Evolutionary conservation across 2,797 vertebrate species (phyloP), one percentile per base, ranked within the genome.

Genomic region (Crenuchus spilurus): DNA sequence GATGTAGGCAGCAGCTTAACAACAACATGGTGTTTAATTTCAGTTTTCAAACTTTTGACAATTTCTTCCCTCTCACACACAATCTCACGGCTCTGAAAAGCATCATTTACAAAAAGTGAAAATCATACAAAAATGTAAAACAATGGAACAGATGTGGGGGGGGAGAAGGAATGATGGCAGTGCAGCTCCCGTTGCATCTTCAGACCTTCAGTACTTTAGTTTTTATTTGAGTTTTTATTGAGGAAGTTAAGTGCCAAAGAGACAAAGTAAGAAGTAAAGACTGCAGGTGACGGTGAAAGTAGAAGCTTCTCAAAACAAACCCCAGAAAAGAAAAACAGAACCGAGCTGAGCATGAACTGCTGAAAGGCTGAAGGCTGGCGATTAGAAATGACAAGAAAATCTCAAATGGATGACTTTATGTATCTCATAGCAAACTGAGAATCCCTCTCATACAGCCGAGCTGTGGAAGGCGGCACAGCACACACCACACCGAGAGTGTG

Each of bases 121-220:
- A 89, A 90, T 86, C 78, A 73, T 86, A 84, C 69, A 70, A 87
- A 89, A 86, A 70, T 65, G 72, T 63, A 83, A 51, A 80, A 63
- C 72, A 70, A 37, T 31, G 42, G 14, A 74, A 79, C 76, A 83
- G 74, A 60, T 66, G 83, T 75, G 18, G 37, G 13, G 11, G 44
- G 72, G 64, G 54, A 52, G n/a, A 58, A 67, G 31, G 41, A 63
- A 35, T 41, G 33, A 64, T 44, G 33, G 33, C 49, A 72, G 4
- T 1, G 28, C 55, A 13, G 16, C 74, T 69, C 61, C 31, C 31
- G 68, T 61, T 67, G 76, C 61, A 66, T 26, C 80, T 80, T 86
- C 83, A 87, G 83, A 85, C 73, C 82, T 84, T 87, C n/a, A 71
- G 51, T 51, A 80, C 75, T 80, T 46, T 61, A 80, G 30, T 80